Evolutionary conservation across 2,888 invertebrate species (phyloP).

Genomic region (Diaphora mendica): DNA sequence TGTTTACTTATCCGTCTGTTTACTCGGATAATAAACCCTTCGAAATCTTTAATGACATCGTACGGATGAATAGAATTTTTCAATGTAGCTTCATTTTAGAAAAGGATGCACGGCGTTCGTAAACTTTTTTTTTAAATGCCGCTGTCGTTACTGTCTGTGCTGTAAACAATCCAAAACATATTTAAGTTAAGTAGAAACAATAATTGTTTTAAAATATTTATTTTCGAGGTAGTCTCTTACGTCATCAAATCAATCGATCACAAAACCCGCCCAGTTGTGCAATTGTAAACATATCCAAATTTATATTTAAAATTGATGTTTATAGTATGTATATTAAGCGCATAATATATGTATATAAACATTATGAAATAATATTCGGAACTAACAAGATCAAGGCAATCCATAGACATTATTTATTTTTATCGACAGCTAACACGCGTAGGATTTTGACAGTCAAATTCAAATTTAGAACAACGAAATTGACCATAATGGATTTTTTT

Average conservation of each 20-base stretch:
- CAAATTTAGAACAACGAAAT: constrained; percentile 38
- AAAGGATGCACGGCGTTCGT: constrained; percentile 1
- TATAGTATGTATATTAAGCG: constrained; percentile 1
- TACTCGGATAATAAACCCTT: constrained; percentile 33
- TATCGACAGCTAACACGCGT: constrained; percentile 40
- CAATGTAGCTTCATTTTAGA: constrained; percentile 15
- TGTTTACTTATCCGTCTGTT: constrained; percentile 40
- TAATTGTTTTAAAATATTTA: not conserved
- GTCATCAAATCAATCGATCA: constrained; percentile 44
- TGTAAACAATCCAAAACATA: not conserved
- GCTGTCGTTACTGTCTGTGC: not conserved
- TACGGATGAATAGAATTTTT: not conserved
- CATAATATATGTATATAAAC: constrained; percentile 10
- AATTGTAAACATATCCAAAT: constrained; percentile 36
- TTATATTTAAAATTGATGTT: constrained; percentile 18
- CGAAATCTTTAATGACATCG: not conserved
- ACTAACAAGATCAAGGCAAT: constrained; percentile 44
- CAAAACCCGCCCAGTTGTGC: constrained; percentile 49
- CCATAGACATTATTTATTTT: constrained; percentile 33
- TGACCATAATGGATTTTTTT: constrained; percentile 26
- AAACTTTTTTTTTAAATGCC: not conserved
- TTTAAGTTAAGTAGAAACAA: not conserved
- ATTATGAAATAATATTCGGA: constrained; percentile 21
- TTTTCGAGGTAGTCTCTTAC: constrained; percentile 22
- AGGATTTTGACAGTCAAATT: constrained; percentile 43